Evolutionary conservation across 2,888 invertebrate genomes (phyloP).

Genomic region (Cephonodes hylas): DNA sequence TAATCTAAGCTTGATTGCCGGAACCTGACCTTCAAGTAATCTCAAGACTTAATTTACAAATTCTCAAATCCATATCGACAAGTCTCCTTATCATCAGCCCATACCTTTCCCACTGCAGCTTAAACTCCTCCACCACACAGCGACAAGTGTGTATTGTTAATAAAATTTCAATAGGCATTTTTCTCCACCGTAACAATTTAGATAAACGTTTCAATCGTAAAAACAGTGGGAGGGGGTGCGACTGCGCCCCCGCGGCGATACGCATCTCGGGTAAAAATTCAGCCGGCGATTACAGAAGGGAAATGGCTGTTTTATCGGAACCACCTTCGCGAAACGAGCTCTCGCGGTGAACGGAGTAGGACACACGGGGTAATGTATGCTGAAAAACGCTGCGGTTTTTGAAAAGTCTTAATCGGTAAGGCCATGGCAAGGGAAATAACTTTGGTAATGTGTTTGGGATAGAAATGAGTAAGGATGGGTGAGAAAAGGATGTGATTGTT

Average conservation of each 20-base stretch:
- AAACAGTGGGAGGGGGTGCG: conserved; percentile 7
- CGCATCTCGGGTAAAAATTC: conserved; percentile 63
- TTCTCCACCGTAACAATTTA: not conserved
- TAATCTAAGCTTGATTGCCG: too few species aligned
- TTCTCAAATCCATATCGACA: too few species aligned
- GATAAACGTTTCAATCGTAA: conserved; percentile 11
- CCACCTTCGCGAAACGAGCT: conserved; percentile 32
- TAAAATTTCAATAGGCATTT: conserved; percentile 5
- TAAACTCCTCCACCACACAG: not conserved
- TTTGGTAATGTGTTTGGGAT: too few species aligned
- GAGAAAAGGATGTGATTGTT: too few species aligned
- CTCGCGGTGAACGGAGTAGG: conserved; percentile 19
- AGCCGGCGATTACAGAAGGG: conserved; percentile 58
- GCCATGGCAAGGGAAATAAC: too few species aligned
- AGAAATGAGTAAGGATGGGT: too few species aligned
- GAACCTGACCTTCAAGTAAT: too few species aligned
- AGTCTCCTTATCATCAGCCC: too few species aligned
- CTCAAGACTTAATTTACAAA: too few species aligned
- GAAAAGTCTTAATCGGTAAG: not conserved
- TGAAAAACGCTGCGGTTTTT: not conserved
- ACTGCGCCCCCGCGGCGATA: conserved; percentile 40
- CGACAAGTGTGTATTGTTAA: not conserved
- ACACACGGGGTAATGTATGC: conserved; percentile 30
- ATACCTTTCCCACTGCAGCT: not conserved
- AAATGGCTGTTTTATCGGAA: conserved; percentile 71